phyloP scores from a whole-genome alignment of 2,888 invertebrate genomes.

The Drosophila maculinotata region DNA sequence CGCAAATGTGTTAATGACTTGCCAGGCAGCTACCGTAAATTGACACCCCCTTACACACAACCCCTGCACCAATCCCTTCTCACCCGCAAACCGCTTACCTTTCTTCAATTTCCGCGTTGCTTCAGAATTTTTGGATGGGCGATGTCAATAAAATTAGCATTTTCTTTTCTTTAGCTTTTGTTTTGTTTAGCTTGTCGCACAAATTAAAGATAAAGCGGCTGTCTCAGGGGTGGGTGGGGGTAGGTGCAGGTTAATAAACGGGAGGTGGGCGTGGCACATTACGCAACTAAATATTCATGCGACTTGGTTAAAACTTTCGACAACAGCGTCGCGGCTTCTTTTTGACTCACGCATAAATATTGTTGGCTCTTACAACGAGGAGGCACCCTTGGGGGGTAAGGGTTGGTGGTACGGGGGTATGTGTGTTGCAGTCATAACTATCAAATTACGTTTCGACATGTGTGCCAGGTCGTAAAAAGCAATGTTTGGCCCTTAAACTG shows the following conservation, averaged over 20 bases:
- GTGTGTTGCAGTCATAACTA: conserved; percentile 55
- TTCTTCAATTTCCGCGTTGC: conserved; percentile 67
- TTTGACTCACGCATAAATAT: conserved; percentile 11
- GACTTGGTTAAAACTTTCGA: conserved; percentile 56
- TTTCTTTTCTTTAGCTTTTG: conserved; percentile 71
- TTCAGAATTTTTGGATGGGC: conserved; percentile 40
- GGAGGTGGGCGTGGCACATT: conserved; percentile 48
- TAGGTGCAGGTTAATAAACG: conserved; percentile 20
- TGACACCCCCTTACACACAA: neutral
- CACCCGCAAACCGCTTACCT: conserved; percentile 52
- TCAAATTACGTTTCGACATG: conserved; percentile 76
- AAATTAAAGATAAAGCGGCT: conserved; percentile 65
- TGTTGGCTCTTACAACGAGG: conserved; percentile 5
- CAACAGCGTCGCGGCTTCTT: conserved; percentile 6
- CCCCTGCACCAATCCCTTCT: neutral
- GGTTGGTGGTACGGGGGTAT: neutral
- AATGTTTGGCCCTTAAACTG: conserved; percentile 59
- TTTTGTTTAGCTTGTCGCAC: conserved; percentile 70
- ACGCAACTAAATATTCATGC: conserved; percentile 81
- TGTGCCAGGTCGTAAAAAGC: conserved; percentile 58
- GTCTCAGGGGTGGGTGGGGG: neutral
- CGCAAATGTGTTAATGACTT: conserved; percentile 80
- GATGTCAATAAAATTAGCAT: conserved; percentile 81
- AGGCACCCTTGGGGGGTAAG: conserved; percentile 1
- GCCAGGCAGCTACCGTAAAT: conserved; percentile 33